These are phyloP conservation scores for Colius striatus DNA, from an alignment of 2,113 vertebrate genomes.

Conservation along the genomic window DNA sequence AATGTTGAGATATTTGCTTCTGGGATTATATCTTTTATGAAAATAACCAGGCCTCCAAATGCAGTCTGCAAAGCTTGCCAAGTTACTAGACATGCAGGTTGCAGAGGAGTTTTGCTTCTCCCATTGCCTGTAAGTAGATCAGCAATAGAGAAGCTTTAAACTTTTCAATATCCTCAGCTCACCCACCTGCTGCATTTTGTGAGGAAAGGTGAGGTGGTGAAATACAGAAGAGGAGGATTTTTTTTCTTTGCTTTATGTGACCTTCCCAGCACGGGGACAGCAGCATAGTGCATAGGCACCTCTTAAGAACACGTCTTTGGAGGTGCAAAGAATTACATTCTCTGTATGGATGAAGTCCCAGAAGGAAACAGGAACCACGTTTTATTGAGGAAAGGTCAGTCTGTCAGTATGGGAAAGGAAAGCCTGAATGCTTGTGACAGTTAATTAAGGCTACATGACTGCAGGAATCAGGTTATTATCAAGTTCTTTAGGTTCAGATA, in stretches of 20 bases:
- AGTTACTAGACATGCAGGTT: neutral
- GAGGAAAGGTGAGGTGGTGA: neutral
- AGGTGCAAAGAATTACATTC: neutral
- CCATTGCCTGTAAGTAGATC: neutral
- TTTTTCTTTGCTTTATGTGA: neutral
- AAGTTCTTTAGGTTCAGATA: neutral
- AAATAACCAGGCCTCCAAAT: slow-evolving; percentile 35
- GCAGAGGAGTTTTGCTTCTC: slow-evolving; percentile 6
- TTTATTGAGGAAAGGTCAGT: neutral
- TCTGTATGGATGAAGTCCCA: neutral
- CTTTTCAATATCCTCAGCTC: neutral
- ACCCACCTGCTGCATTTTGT: neutral
- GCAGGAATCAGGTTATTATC: neutral
- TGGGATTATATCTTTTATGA: neutral
- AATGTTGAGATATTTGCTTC: slow-evolving; percentile 33
- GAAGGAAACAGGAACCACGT: neutral
- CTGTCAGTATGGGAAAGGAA: neutral
- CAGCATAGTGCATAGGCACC: neutral
- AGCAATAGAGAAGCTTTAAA: neutral
- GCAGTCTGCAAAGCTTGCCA: neutral
- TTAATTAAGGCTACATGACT: neutral
- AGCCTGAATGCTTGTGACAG: neutral
- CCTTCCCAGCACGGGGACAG: neutral
- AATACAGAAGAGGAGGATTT: neutral
- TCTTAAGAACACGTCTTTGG: neutral